Conservation (phyloP, 2,797 vertebrate genomes). For the Helicolenus hilgendorfi region DNA sequence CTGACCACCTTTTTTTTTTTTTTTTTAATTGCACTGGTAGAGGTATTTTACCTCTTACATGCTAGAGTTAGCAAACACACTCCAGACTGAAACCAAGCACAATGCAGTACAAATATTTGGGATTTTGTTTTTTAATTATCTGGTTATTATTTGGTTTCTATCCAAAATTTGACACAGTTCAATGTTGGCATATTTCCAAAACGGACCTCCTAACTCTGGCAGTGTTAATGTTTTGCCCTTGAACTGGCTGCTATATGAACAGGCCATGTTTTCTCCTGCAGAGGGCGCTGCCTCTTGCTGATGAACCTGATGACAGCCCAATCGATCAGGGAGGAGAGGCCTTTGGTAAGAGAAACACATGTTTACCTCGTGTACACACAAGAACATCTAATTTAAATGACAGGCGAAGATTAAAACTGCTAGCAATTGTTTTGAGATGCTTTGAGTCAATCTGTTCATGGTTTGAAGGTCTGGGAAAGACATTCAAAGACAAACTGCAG, state of each 20-base stretch:
- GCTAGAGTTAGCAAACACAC: neutral
- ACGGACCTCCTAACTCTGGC: neutral
- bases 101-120: neutral
- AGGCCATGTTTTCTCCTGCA: slow-evolving; percentile 60
- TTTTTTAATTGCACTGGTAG: neutral
- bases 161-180: neutral
- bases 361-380: neutral
- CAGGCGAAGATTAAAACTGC: neutral
- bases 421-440: neutral
- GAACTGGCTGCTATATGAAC: neutral
- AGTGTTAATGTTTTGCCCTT: slow-evolving; percentile 16
- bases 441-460: neutral
- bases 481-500: neutral
- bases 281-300: slow-evolving; percentile 69
- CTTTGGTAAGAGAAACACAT: slow-evolving; percentile 69
- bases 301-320: slow-evolving; percentile 60
- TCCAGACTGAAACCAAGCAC: neutral
- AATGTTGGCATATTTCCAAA: neutral
- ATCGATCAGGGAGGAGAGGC: slow-evolving; percentile 35
- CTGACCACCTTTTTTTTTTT: neutral
- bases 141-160: neutral
- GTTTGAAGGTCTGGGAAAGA: neutral
- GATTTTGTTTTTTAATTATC: neutral
- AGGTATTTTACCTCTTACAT: neutral
- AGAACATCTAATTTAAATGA: neutral